phyloP scores from a whole-genome alignment of 2,113 vertebrate species.

The Neolamprologus sp. region DNA sequence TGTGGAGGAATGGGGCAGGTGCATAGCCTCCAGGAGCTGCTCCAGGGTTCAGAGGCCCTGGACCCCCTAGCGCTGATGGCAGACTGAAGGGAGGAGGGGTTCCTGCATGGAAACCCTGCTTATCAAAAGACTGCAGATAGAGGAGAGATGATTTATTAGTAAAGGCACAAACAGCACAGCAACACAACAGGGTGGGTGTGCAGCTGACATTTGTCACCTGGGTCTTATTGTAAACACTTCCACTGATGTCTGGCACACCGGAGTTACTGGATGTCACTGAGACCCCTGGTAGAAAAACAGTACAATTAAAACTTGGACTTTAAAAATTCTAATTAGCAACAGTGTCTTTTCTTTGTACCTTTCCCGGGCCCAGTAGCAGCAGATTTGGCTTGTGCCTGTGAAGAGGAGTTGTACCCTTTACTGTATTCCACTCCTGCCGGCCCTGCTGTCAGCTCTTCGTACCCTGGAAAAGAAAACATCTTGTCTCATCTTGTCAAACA shows the following conservation, averaged over 20 bases:
- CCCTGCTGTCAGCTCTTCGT: conserved; percentile 89
- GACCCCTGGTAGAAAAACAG: conserved; percentile 75
- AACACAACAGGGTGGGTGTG: neutral
- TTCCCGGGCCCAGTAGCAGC: conserved; percentile 86
- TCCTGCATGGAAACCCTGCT: conserved; percentile 83
- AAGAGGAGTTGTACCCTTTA: conserved; percentile 89
- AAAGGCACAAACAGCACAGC: neutral
- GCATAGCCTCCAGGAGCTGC: conserved; percentile 90
- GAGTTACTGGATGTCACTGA: conserved; percentile 98
- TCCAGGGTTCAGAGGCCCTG: conserved; percentile 89
- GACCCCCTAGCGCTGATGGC: conserved; percentile 91
- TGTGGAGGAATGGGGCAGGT: conserved; percentile 94
- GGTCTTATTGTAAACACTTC: conserved; percentile 99
- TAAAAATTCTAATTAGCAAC: neutral
- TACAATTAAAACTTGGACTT: neutral
- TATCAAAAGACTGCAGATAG: conserved; percentile 81
- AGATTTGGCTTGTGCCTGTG: conserved; percentile 92
- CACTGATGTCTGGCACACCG: conserved; percentile 97
- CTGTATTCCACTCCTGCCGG: conserved; percentile 86
- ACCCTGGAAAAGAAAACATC: conserved; percentile 68
- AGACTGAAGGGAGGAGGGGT: conserved; percentile 95
- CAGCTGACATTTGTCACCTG: conserved; percentile 74
- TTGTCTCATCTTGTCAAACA: neutral
- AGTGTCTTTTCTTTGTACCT: conserved; percentile 67
- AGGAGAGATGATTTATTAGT: neutral